Conservation (phyloP, 2,797 vertebrate species). For the Lutra lutra region DNA sequence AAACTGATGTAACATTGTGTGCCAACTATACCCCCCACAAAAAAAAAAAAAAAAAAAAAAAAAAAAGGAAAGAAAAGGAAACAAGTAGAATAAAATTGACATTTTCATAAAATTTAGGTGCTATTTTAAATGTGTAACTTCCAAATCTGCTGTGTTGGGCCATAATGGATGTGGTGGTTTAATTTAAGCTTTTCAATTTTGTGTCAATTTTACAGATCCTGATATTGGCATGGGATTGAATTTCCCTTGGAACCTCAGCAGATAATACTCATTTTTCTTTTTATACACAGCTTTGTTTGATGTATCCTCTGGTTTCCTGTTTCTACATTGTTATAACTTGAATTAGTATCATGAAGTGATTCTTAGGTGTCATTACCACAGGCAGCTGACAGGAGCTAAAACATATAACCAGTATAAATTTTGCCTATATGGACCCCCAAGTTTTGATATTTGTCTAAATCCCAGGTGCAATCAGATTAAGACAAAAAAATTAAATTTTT, state of each 20-base stretch:
- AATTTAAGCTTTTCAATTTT: not conserved
- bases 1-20: not conserved
- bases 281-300: not conserved
- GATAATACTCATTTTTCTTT: not conserved
- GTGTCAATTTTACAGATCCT: not conserved
- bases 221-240: not conserved
- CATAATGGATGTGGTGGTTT: not conserved
- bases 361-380: not conserved
- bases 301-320: not conserved
- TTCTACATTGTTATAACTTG: not conserved
- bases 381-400: not conserved
- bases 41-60: not conserved
- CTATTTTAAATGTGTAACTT: not conserved
- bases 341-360: not conserved
- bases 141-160: not conserved
- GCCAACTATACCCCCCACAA: not conserved
- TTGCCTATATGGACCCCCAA: not conserved
- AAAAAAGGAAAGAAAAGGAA: not conserved
- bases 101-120: not conserved
- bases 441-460: not conserved
- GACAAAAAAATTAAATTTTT: not conserved
- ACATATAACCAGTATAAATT: not conserved
- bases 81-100: not conserved
- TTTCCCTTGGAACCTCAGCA: not conserved
- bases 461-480: not conserved